Percentiles rank a stretch among this genome's conserved stretches.
phyloP scores from a whole-genome alignment of 2,888 invertebrate genomes.

The Drosophila cracens region DNA sequence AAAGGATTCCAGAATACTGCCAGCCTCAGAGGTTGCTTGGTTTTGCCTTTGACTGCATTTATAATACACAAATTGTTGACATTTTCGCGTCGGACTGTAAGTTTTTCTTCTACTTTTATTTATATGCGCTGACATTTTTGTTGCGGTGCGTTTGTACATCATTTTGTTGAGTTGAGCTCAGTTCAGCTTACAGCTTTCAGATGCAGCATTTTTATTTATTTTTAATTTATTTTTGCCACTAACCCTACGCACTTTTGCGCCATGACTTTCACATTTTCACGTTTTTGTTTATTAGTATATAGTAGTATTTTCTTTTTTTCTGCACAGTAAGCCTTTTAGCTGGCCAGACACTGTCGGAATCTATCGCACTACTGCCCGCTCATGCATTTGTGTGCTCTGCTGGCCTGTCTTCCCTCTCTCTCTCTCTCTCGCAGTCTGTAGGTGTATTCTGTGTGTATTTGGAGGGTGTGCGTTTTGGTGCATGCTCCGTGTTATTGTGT shows the following conservation, averaged over 20 bases:
- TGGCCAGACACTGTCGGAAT: conserved; percentile 66
- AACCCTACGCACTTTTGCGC: conserved; percentile 18
- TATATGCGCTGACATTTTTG: conserved; percentile 9
- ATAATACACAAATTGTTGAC: conserved; percentile 56
- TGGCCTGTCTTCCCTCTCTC: not conserved
- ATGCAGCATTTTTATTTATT: not conserved
- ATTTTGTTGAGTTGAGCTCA: conserved; percentile 11
- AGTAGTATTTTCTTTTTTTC: conserved; percentile 3
- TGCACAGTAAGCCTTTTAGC: conserved; percentile 9
- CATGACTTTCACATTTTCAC: conserved; percentile 27
- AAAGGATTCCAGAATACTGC: conserved; percentile 15
- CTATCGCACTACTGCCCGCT: conserved; percentile 66
- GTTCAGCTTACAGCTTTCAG: conserved; percentile 1
- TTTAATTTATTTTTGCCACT: conserved; percentile 2
- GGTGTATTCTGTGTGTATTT: conserved; percentile 14
- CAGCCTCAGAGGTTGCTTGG: conserved; percentile 1
- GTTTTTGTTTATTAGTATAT: conserved; percentile 25
- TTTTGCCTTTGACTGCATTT: conserved; percentile 52
- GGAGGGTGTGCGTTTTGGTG: conserved; percentile 63
- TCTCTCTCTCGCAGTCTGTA: not conserved
- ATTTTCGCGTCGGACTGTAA: conserved; percentile 48
- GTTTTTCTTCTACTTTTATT: not conserved
- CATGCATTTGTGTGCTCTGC: conserved; percentile 30
- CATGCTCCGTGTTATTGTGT: conserved; percentile 79
- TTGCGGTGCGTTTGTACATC: conserved; percentile 42